These are phyloP conservation scores for Scylla paramamosain DNA, from an alignment of 1,140 invertebrate species.

Conservation along the genomic window DNA sequence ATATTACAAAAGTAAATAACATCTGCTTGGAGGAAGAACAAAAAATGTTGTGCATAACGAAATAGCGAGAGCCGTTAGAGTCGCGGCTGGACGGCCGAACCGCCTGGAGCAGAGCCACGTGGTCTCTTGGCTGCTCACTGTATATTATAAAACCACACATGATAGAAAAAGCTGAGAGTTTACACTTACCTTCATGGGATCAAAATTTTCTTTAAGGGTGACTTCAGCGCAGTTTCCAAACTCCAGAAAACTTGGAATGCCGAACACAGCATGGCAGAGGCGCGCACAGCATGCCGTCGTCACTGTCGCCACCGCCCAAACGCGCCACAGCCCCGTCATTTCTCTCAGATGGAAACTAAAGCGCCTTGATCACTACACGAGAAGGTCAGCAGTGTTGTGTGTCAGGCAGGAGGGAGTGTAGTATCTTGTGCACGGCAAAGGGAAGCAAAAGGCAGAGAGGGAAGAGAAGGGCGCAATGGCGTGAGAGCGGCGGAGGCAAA, in stretches of 20 bases:
- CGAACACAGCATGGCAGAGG: neutral
- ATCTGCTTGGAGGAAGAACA: too few relatives aligned
- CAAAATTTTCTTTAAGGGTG: slow-evolving; percentile 51
- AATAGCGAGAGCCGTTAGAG: too few relatives aligned
- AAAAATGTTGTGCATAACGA: too few relatives aligned
- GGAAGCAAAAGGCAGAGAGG: neutral
- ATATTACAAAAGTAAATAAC: too few relatives aligned
- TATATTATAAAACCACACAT: neutral
- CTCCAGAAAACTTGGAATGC: slow-evolving; percentile 50
- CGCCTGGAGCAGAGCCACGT: too few relatives aligned
- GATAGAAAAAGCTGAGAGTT: neutral
- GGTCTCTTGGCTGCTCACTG: too few relatives aligned
- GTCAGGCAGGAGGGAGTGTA: neutral
- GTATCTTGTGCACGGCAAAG: neutral
- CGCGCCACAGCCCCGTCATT: neutral
- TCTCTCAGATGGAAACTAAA: neutral
- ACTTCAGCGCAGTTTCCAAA: slow-evolving; percentile 46
- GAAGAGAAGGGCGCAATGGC: neutral
- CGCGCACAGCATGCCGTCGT: neutral
- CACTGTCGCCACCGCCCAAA: neutral
- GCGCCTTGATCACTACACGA: neutral
- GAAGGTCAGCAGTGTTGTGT: neutral
- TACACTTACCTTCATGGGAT: slow-evolving; percentile 60
- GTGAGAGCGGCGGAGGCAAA: neutral
- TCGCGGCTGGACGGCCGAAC: too few relatives aligned